Evolutionary conservation across 2,888 invertebrate genomes (phyloP).

Genomic region (Lochmaea crataegi): DNA sequence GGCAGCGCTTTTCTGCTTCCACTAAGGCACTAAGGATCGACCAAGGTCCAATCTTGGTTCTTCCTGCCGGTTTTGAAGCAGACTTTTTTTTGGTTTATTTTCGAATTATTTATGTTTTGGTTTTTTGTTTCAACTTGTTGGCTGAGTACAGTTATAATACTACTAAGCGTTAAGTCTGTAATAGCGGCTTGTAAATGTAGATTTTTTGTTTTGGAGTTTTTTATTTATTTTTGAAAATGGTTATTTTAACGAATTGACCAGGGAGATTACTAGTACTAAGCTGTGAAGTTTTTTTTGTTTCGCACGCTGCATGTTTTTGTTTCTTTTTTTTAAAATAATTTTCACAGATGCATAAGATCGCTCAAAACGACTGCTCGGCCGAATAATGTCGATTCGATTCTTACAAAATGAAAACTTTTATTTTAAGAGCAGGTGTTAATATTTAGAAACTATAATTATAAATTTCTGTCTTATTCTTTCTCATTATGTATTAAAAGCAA

Average conservation of each 20-base stretch:
- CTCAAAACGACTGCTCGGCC: constrained; percentile 65
- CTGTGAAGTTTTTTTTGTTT: constrained; percentile 49
- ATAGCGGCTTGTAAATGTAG: constrained; percentile 43
- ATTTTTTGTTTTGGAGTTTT: constrained; percentile 35
- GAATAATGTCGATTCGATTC: constrained; percentile 55
- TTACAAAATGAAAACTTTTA: constrained; percentile 33
- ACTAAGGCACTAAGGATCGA: constrained; percentile 50
- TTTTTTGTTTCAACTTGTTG: constrained; percentile 41
- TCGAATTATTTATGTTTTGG: constrained; percentile 41
- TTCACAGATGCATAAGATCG: constrained; percentile 66
- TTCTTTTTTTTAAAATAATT: constrained; percentile 57
- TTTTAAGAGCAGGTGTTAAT: constrained; percentile 28
- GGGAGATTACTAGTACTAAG: constrained; percentile 48
- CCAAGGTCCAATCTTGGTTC: constrained; percentile 31
- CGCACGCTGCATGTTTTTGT: constrained; percentile 62
- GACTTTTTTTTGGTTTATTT: constrained; percentile 50
- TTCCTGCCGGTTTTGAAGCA: constrained; percentile 53
- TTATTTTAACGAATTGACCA: constrained; percentile 14
- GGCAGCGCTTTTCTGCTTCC: constrained; percentile 60
- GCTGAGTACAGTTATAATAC: constrained; percentile 43
- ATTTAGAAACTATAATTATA: not conserved
- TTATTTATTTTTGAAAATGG: constrained; percentile 40
- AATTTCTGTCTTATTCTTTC: constrained; percentile 22
- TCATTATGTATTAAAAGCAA: constrained; percentile 21
- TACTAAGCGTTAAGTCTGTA: constrained; percentile 3